Evolutionary conservation across 2,888 invertebrate species (phyloP).

Genomic region (Acanthosepion lycidas): DNA sequence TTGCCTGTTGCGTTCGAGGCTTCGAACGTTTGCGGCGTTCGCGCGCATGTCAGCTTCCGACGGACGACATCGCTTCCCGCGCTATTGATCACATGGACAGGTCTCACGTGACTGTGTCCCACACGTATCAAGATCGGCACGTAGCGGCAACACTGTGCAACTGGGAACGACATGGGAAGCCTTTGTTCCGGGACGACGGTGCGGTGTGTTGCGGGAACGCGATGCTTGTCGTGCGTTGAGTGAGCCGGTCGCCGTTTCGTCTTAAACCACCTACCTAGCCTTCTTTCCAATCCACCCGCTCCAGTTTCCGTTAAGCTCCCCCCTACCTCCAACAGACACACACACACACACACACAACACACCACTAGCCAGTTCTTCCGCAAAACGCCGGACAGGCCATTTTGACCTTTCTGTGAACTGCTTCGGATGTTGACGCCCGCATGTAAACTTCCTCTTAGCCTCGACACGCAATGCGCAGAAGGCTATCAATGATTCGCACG

Average conservation of each 20-base stretch:
- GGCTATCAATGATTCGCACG: neutral
- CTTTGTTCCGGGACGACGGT: neutral
- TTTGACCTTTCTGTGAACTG: neutral
- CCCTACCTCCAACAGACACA: too few relatives aligned
- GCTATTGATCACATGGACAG: conserved; percentile 9
- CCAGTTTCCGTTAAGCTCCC: too few relatives aligned
- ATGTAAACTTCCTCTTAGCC: conserved; percentile 3
- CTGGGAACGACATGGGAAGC: neutral
- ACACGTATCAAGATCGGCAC: neutral
- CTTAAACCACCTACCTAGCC: too few relatives aligned
- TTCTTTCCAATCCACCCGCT: too few relatives aligned
- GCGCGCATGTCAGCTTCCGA: neutral
- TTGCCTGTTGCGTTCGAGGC: neutral
- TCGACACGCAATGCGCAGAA: neutral
- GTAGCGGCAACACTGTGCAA: neutral
- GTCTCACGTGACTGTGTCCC: neutral
- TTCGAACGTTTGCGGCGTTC: neutral
- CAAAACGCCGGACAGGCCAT: neutral
- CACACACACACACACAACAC: too few relatives aligned
- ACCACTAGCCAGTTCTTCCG: too few relatives aligned
- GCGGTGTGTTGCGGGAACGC: neutral
- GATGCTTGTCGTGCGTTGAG: neutral
- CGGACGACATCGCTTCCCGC: neutral
- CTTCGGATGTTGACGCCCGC: conserved; percentile 33
- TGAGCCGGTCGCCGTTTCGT: neutral